A percentile compares a stretch with the other conserved stretches of the same genome.
These are phyloP conservation scores for Artemia sinica DNA, from an alignment of 2,888 invertebrate species.

Conservation along the genomic window DNA sequence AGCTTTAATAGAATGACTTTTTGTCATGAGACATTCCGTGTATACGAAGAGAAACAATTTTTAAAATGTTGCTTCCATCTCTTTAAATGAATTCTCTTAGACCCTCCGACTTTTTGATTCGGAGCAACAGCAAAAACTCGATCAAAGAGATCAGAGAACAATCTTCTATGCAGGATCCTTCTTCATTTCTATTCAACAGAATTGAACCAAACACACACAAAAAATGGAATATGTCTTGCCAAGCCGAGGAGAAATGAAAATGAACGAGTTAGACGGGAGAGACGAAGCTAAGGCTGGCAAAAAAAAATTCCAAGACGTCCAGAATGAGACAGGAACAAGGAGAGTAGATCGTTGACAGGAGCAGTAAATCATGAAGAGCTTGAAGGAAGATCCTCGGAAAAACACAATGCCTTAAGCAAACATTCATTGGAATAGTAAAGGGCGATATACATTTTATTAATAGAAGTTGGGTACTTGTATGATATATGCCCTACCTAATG, in stretches of 20 bases:
- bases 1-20: no score
- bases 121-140: no score
- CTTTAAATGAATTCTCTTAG: no score
- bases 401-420: conserved; percentile 1
- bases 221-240: conserved; percentile 8
- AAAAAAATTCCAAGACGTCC: conserved; percentile 2
- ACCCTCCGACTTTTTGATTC: no score
- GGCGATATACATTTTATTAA: no score
- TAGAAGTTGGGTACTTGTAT: no score
- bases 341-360: neutral
- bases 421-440: no score
- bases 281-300: neutral
- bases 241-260: conserved; percentile 6
- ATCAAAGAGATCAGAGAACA: no score
- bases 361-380: neutral
- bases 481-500: no score
- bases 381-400: neutral
- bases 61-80: no score
- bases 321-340: neutral
- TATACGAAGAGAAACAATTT: no score
- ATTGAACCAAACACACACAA: conserved; percentile 6
- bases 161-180: neutral
- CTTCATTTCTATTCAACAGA: conserved; percentile 8
- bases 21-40: no score
- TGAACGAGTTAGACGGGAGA: conserved; percentile 1